Evolutionary conservation across 2,113 vertebrate genomes (phyloP).

Genomic region (Girardinichthys multiradiatus): DNA sequence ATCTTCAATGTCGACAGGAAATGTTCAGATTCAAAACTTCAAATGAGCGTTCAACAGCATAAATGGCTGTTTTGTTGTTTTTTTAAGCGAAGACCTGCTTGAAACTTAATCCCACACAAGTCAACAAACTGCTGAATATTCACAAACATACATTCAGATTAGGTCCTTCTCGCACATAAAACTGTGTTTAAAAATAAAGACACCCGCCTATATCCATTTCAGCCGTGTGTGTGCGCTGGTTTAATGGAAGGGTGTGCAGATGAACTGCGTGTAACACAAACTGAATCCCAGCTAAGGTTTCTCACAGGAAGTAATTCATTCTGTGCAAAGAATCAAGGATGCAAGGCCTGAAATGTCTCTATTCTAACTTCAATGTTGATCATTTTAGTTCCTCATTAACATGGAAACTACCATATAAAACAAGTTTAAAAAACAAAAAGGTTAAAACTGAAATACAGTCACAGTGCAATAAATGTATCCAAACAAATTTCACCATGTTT

Average conservation of each 20-base stretch:
- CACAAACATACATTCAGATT: conserved; percentile 1
- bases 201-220: neutral
- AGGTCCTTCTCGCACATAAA: conserved; percentile 7
- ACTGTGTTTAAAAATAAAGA: conserved; percentile 16
- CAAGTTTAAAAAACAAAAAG: neutral
- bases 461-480: conserved; percentile 72
- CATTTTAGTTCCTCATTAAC: neutral
- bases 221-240: neutral
- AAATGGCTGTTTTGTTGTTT: conserved; percentile 3
- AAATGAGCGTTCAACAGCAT: conserved; percentile 5
- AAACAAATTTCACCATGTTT: conserved; percentile 9
- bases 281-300: neutral
- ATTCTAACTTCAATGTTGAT: neutral
- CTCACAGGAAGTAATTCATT: neutral
- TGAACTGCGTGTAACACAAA: conserved; percentile 6
- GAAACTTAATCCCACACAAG: conserved; percentile 3
- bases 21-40: conserved; percentile 12
- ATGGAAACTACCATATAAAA: conserved; percentile 42
- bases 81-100: conserved; percentile 9
- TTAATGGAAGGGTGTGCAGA: conserved; percentile 19
- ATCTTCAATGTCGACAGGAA: conserved; percentile 9
- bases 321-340: conserved; percentile 12
- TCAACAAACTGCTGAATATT: neutral
- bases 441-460: conserved; percentile 44
- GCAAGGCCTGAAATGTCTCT: conserved; percentile 30